phyloP scores from a whole-genome alignment of 1,140 invertebrate species.

The Plectrocnemia conspersa region DNA sequence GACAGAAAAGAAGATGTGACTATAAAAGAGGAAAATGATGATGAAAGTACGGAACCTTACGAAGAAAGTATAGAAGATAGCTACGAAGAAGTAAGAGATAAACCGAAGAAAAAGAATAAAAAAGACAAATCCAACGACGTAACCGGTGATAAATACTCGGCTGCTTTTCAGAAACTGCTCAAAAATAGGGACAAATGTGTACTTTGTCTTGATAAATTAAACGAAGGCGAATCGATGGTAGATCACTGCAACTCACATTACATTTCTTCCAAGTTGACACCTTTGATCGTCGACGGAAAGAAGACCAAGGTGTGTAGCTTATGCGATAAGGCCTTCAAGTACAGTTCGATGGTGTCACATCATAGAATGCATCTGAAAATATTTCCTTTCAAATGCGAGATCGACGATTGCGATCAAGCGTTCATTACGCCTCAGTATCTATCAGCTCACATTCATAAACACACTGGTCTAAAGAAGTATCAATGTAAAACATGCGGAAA shows the following conservation, averaged over 20 bases:
- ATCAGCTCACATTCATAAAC: conserved; percentile 16
- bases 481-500: conserved; percentile 32
- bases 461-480: conserved; percentile 28
- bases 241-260: conserved; percentile 35
- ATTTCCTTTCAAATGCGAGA: conserved; percentile 31
- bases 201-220: conserved; percentile 40
- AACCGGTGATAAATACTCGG: conserved; percentile 19
- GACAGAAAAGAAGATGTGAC: neutral
- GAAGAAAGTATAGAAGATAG: neutral
- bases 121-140: too few relatives aligned
- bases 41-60: neutral
- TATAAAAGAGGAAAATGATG: neutral
- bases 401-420: conserved; percentile 23
- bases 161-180: conserved; percentile 26
- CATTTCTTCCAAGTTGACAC: conserved; percentile 16
- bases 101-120: conserved; percentile 19
- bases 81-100: conserved; percentile 9
- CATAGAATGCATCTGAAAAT: conserved; percentile 32
- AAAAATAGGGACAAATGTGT: conserved; percentile 31
- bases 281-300: conserved; percentile 30
- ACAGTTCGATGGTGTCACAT: conserved; percentile 28
- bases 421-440: conserved; percentile 25
- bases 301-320: conserved; percentile 27
- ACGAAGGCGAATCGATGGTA: conserved; percentile 39
- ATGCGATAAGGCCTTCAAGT: conserved; percentile 25